These are phyloP conservation scores for Digitonthophagus gazella DNA, from an alignment of 2,888 invertebrate genomes.

Conservation along the genomic window DNA sequence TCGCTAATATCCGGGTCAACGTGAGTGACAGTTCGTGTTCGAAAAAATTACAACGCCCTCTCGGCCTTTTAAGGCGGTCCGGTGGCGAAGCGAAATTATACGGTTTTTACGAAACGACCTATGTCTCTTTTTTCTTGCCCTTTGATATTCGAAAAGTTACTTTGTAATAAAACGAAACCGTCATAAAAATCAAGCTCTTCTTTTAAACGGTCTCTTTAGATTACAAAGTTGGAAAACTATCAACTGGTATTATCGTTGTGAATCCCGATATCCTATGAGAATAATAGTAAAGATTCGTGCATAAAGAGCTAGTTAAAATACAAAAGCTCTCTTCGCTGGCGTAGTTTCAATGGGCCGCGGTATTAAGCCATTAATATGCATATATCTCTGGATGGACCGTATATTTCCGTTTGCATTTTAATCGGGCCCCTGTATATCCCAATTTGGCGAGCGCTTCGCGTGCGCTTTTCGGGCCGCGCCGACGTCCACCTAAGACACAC, in stretches of 20 bases:
- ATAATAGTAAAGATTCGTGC: not conserved
- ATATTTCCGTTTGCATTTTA: not conserved
- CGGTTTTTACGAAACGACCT: constrained; percentile 11
- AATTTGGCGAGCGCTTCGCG: not conserved
- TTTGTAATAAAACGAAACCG: not conserved
- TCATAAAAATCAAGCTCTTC: no score
- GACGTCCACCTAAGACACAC: not conserved
- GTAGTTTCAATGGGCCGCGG: not conserved
- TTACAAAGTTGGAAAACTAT: no score
- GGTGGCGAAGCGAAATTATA: constrained; percentile 6
- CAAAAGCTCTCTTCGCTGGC: not conserved
- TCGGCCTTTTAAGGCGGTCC: not conserved
- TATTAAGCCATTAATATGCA: not conserved
- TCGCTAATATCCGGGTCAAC: not conserved
- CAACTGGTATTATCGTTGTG: no score
- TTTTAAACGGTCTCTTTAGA: no score
- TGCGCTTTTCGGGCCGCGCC: not conserved
- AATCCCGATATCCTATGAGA: no score
- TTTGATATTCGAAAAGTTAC: not conserved
- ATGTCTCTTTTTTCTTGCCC: not conserved
- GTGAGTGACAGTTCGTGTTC: not conserved
- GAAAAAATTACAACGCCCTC: not conserved
- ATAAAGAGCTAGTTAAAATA: not conserved
- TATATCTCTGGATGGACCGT: not conserved
- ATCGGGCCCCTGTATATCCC: not conserved